Conservation (phyloP, 2,888 invertebrate species). For the Dynastes maya region DNA sequence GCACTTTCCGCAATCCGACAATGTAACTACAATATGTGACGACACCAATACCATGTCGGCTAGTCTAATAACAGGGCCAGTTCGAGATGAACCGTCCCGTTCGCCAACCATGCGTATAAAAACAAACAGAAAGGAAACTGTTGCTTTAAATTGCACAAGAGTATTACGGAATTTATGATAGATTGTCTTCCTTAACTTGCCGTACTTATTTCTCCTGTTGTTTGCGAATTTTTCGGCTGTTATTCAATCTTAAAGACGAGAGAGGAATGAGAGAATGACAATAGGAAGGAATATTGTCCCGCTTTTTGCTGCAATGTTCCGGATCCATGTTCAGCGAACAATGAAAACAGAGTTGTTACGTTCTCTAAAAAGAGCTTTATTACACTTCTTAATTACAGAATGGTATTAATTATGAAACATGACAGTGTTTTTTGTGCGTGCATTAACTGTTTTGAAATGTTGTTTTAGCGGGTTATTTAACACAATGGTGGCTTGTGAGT, state of each 20-base stretch:
- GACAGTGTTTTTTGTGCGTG: constrained; percentile 8
- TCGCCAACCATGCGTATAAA: neutral
- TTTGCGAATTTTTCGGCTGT: too few species aligned
- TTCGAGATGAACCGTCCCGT: neutral
- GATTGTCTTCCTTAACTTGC: too few species aligned
- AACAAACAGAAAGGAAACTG: too few species aligned
- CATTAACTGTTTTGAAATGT: neutral
- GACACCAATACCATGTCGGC: constrained; percentile 22
- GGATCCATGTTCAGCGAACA: constrained; percentile 12
- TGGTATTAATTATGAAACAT: constrained; percentile 28
- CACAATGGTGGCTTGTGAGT: too few species aligned
- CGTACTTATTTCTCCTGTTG: too few species aligned
- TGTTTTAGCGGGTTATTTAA: neutral
- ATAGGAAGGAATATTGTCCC: constrained; percentile 3
- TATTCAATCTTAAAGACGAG: too few species aligned
- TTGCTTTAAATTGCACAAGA: too few species aligned
- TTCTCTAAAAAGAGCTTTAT: constrained; percentile 6
- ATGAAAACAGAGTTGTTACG: constrained; percentile 11
- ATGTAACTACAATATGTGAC: neutral
- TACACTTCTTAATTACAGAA: constrained; percentile 1
- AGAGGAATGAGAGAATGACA: neutral
- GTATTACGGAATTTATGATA: too few species aligned
- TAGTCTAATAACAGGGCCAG: constrained; percentile 39
- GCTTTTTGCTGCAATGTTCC: neutral
- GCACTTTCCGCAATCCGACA: too few species aligned